Base-by-base conservation (phyloP, 2,888 invertebrate species). In the Amphipoea lucens region DNA sequence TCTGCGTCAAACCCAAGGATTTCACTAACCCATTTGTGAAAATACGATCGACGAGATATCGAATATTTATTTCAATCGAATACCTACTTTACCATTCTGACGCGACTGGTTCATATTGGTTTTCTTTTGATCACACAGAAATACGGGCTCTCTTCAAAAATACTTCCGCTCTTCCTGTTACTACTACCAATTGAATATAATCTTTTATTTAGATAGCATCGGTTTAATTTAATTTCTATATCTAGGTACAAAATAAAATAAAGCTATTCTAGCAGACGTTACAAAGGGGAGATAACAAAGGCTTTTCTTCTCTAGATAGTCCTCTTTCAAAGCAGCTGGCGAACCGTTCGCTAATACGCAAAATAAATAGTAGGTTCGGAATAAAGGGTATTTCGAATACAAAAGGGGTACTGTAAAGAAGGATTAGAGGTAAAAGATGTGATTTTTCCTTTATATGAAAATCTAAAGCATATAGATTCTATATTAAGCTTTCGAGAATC, bases 361-460 rank as follows among this genome's bases (percentile, higher is more conserved):
- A 42, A 45, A 51, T 20, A 62, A 65, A 51, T 48, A 45, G 9
- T 29, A 20, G 6, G 3, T 29, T 3, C 6, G 14, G 14, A 54
- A 42, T 48, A 42, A 29, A 71, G n/a, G 29, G n/a, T 51, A 66
- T 60, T 66, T 17, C 14, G 29, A 57, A 76, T 17, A 80, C 48
- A 57, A 76, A 57, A 54, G 62, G 2, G 23, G 57, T 62, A 82
- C 62, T 62, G 17, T 48, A 29, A 67, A 66, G 42, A 45, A 45
- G 36, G 66, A 62, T 82, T 40, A 40, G 11, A 4, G 36, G 23
- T 51, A 36, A 62, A 45, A 40, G 65, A 68, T 54, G 29, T 5
- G 23, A 40, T 57, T 54, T n/a, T 78, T 29, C 23, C 48, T 48
- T 48, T 48, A 48, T 48, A 48, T 51, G 51, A 51, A 17, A 51